phyloP scores from a whole-genome alignment of 1,140 invertebrate genomes.

The Dolichoris vasculosae region DNA sequence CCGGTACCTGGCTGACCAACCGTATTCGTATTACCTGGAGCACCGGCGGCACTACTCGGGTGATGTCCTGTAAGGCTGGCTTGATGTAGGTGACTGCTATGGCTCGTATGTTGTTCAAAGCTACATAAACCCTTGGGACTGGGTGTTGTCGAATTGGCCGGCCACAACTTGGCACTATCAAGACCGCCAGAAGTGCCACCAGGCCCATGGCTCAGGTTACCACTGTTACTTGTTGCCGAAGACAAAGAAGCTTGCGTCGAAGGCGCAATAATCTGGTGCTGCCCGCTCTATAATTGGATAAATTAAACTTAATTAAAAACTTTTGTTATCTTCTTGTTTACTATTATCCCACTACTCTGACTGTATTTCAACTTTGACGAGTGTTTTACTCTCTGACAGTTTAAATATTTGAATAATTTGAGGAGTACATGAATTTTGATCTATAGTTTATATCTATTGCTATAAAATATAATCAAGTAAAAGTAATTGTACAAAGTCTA shows the following conservation, averaged over 20 bases:
- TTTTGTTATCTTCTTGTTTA: neutral
- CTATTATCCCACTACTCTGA: no score
- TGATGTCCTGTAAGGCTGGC: slow-evolving; percentile 44
- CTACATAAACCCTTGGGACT: slow-evolving; percentile 77
- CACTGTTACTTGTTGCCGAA: slow-evolving; percentile 56
- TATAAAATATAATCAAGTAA: no score
- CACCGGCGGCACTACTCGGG: slow-evolving; percentile 56
- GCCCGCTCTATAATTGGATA: slow-evolving; percentile 62
- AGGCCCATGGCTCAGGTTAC: slow-evolving; percentile 47
- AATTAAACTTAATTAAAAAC: neutral
- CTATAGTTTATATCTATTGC: no score
- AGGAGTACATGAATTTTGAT: no score
- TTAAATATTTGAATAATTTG: no score
- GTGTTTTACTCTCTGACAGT: no score
- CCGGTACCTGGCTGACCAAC: slow-evolving; percentile 48
- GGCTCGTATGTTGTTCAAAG: slow-evolving; percentile 65
- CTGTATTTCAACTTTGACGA: no score
- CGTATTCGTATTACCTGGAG: slow-evolving; percentile 52
- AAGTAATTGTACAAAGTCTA: no score
- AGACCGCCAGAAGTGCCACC: slow-evolving; percentile 58
- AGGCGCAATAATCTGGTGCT: slow-evolving; percentile 73
- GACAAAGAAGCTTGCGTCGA: slow-evolving; percentile 67
- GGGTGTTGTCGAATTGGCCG: slow-evolving; percentile 81
- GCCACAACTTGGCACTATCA: slow-evolving; percentile 78
- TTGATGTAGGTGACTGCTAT: slow-evolving; percentile 47